These are phyloP conservation scores for Solenodon paradoxus DNA, from an alignment of 2,113 vertebrate species.

Conservation along the genomic window DNA sequence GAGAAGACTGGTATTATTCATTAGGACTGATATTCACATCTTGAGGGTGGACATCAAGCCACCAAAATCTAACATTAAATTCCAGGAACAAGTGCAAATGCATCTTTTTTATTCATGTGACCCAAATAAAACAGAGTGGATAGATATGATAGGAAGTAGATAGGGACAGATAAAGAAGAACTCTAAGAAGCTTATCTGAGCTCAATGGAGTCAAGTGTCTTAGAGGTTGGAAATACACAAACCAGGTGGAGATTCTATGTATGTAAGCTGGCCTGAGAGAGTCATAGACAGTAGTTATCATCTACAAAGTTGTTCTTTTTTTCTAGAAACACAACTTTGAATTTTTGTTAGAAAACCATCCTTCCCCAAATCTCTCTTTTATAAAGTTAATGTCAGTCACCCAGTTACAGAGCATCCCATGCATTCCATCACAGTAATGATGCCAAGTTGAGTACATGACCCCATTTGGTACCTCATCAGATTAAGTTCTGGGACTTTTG, in stretches of 20 bases:
- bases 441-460: not conserved
- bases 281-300: not conserved
- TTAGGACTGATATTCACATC: not conserved
- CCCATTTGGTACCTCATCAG: not conserved
- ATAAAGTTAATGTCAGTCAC: not conserved
- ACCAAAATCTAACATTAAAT: not conserved
- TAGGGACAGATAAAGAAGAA: not conserved
- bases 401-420: not conserved
- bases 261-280: not conserved
- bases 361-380: not conserved
- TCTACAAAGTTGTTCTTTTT: not conserved
- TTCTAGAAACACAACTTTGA: not conserved
- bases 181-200: not conserved
- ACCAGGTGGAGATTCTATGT: not conserved
- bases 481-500: not conserved
- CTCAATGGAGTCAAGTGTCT: not conserved
- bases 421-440: not conserved
- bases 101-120: not conserved
- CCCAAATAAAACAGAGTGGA: not conserved
- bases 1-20: not conserved
- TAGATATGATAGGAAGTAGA: not conserved
- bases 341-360: not conserved
- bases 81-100: not conserved
- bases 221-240: not conserved
- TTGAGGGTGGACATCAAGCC: not conserved